Percentiles rank a stretch among this genome's conserved stretches.
These are phyloP conservation scores for Zeus faber DNA, from an alignment of 2,113 vertebrate genomes.

Conservation along the genomic window DNA sequence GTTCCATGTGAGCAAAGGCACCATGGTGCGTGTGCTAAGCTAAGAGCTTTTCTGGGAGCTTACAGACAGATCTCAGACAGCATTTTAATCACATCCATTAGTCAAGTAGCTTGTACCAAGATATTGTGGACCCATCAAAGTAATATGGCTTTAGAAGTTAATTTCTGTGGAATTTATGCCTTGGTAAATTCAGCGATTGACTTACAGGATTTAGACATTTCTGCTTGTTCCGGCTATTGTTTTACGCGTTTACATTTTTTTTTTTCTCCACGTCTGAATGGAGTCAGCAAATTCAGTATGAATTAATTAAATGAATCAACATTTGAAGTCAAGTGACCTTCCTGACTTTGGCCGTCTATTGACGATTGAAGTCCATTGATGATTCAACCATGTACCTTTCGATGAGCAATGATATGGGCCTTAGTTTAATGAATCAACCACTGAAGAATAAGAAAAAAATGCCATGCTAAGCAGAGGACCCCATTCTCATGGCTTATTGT, in stretches of 20 bases:
- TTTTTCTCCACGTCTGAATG: too few species aligned
- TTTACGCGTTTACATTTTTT: too few species aligned
- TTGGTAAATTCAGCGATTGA: background rate
- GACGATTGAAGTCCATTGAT: too few species aligned
- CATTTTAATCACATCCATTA: slow-evolving; percentile 62
- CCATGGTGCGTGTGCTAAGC: slow-evolving; percentile 55
- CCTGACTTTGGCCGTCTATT: too few species aligned
- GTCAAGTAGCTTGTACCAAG: slow-evolving; percentile 47
- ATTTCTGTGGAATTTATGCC: slow-evolving; percentile 8
- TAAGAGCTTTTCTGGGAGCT: slow-evolving; percentile 58
- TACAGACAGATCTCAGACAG: slow-evolving; percentile 52
- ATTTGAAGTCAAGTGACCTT: too few species aligned
- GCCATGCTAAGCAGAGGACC: slow-evolving; percentile 14
- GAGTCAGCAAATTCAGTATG: too few species aligned
- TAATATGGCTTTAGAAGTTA: slow-evolving; percentile 34
- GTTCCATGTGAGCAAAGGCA: slow-evolving; percentile 61
- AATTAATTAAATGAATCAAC: too few species aligned
- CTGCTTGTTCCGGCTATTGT: too few species aligned
- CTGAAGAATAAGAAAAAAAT: slow-evolving; percentile 20
- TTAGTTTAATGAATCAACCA: background rate
- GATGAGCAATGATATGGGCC: too few species aligned
- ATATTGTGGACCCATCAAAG: slow-evolving; percentile 35
- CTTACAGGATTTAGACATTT: too few species aligned
- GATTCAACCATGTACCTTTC: too few species aligned
- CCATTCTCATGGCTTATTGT: slow-evolving; percentile 18